Conservation (phyloP, 2,888 invertebrate genomes). For the Crepidodera aurea region DNA sequence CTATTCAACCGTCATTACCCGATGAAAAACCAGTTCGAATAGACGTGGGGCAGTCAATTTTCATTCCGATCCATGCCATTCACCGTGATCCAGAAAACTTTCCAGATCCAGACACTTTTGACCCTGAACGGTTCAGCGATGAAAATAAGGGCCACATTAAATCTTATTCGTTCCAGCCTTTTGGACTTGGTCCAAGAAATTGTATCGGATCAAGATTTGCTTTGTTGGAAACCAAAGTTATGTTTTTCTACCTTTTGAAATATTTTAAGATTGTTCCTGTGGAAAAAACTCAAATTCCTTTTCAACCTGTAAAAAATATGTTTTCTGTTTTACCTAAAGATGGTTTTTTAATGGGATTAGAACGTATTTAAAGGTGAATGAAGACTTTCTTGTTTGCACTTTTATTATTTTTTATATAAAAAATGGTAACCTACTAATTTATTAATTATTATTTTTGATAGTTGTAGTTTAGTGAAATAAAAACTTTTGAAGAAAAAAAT, state of each 20-base stretch:
- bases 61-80: constrained; percentile 56
- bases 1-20: constrained; percentile 47
- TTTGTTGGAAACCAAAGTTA: constrained; percentile 52
- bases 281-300: constrained; percentile 52
- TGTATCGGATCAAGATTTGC: constrained; percentile 63
- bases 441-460: too few relatives aligned
- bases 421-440: too few relatives aligned
- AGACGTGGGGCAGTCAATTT: constrained; percentile 52
- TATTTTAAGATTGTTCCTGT: constrained; percentile 52
- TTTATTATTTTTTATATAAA: too few relatives aligned
- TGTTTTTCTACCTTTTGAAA: constrained; percentile 50
- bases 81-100: constrained; percentile 61
- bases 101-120: constrained; percentile 62
- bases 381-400: too few relatives aligned
- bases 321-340: constrained; percentile 43
- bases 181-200: constrained; percentile 65
- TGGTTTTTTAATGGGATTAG: constrained; percentile 51
- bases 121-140: constrained; percentile 59
- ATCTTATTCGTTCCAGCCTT: constrained; percentile 64
- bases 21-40: constrained; percentile 47
- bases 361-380: too few relatives aligned
- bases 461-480: too few relatives aligned
- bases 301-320: constrained; percentile 41
- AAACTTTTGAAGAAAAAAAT: too few relatives aligned
- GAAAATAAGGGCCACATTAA: constrained; percentile 59